Evolutionary conservation across 2,113 vertebrate genomes (phyloP).

Genomic region (Platichthys stellatus): DNA sequence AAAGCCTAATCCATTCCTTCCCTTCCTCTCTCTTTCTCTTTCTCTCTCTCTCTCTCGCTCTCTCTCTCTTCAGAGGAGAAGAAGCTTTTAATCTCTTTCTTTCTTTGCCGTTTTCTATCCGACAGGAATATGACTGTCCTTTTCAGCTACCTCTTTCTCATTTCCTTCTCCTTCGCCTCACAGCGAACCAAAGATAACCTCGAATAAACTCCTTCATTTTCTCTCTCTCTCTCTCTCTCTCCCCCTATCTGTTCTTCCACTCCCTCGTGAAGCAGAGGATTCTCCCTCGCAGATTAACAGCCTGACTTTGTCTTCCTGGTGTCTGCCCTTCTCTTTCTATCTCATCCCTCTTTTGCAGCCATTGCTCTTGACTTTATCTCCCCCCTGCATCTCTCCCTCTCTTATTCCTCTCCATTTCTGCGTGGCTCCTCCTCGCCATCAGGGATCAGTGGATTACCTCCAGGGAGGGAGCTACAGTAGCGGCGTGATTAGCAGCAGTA

Average conservation of each 20-base stretch:
- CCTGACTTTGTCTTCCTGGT: conserved; percentile 17
- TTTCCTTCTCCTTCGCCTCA: conserved; percentile 13
- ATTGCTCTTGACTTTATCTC: conserved; percentile 14
- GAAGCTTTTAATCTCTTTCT: background rate
- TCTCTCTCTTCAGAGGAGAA: background rate
- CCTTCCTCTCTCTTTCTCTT: background rate
- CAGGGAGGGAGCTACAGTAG: conserved; percentile 15
- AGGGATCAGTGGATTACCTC: conserved; percentile 35
- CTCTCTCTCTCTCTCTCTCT: background rate
- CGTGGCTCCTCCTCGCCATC: conserved; percentile 1
- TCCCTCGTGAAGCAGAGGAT: conserved; percentile 21
- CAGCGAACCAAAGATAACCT: conserved; percentile 17
- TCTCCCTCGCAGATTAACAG: conserved; percentile 44
- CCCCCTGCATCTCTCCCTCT: background rate
- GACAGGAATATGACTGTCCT: background rate
- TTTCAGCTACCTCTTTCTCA: conserved; percentile 6
- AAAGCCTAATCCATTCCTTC: background rate
- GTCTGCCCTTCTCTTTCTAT: background rate
- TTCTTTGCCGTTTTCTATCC: background rate
- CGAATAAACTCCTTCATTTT: conserved; percentile 14
- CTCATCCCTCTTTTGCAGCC: conserved; percentile 4
- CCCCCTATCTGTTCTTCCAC: background rate
- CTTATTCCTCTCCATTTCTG: background rate
- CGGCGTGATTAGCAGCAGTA: background rate
- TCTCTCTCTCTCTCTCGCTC: background rate